Base-by-base conservation (phyloP, 1,140 invertebrate species). In the Monomorium pharaonis region DNA sequence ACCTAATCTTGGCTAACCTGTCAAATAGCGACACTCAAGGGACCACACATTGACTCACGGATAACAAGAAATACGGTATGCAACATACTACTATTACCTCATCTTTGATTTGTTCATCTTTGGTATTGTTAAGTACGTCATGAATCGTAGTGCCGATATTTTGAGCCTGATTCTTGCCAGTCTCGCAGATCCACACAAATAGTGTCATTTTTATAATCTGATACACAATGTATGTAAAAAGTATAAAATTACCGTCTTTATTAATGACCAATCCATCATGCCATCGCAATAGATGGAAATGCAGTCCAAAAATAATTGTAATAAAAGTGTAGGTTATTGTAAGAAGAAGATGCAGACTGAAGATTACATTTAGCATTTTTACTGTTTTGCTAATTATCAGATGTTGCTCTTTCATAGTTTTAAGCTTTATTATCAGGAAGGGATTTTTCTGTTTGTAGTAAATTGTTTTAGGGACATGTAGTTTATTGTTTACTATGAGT, bases 101-200 rank as follows among this genome's bases (percentile, higher is more conserved):
- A 10, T 63, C 0, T 63, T 37, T 63, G 3, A 63, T 63, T 63
- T 3, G 7, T 3, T 63, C 9, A 63, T 63, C 9, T 30, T 3
- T 63, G 27, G 16, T 63, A 18, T 7, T n/a, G 30, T 63, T 63
- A 63, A 63, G 60, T 63, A 63, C 16, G n/a, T n/a, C n/a, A n/a
- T n/a, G n/a, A n/a, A n/a, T n/a, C n/a, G n/a, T n/a, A n/a, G n/a
- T n/a, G n/a, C 30, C 12, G 3, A 63, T 33, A 14, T 37, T 1
- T 63, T 63, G 30, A n/a, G 60, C 60, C 0, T 63, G 30, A 63
- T 63, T 63, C 9, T 63, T 63, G 18, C 30, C 18, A 1, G 27
- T 63, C 3, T 63, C 60, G 0, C 60, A 63, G 10, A 7, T 3
- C 60, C 60, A 63, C 1, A 33, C 30, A 63, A 63, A 6, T 9